A percentile compares a stretch with the other conserved stretches of the same genome.
Evolutionary conservation across 1,140 invertebrate species (phyloP).

Genomic region (Drosophila tropicalis): DNA sequence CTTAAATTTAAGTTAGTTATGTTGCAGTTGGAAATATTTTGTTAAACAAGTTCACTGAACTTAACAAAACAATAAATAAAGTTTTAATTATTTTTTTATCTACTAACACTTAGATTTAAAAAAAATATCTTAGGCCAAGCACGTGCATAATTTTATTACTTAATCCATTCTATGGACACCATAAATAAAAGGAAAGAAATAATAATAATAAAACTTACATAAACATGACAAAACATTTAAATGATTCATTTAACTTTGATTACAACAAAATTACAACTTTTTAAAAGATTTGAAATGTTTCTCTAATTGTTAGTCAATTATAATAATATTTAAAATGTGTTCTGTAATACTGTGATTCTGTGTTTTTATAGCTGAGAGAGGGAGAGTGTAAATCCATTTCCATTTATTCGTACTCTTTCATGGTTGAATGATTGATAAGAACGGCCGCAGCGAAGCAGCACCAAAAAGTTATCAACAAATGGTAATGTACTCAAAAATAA

Average conservation of each 20-base stretch:
- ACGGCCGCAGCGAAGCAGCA: background rate
- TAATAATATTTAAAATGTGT: too few species aligned
- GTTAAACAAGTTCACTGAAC: background rate
- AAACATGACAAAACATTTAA: constrained; percentile 24
- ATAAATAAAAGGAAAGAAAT: constrained; percentile 14
- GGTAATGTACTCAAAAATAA: background rate
- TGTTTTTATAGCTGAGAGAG: too few species aligned
- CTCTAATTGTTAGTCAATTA: too few species aligned
- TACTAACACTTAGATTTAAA: background rate
- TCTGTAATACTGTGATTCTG: too few species aligned
- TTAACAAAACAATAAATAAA: background rate
- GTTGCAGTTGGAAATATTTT: background rate
- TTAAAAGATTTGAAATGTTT: too few species aligned
- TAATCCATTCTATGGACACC: constrained; percentile 13
- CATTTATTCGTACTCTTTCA: background rate
- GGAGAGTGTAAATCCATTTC: too few species aligned
- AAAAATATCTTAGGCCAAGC: background rate
- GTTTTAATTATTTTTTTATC: background rate
- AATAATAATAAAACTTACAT: constrained; percentile 30
- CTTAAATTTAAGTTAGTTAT: background rate
- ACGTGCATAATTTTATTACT: constrained; percentile 37
- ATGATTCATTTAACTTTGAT: background rate
- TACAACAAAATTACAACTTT: background rate
- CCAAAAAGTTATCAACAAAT: background rate
- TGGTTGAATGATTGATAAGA: constrained; percentile 8